A percentile compares a stretch with the other conserved stretches of the same genome.
These are phyloP conservation scores for Sarcophaga peregrina DNA, from an alignment of 1,140 invertebrate species.

Conservation along the genomic window DNA sequence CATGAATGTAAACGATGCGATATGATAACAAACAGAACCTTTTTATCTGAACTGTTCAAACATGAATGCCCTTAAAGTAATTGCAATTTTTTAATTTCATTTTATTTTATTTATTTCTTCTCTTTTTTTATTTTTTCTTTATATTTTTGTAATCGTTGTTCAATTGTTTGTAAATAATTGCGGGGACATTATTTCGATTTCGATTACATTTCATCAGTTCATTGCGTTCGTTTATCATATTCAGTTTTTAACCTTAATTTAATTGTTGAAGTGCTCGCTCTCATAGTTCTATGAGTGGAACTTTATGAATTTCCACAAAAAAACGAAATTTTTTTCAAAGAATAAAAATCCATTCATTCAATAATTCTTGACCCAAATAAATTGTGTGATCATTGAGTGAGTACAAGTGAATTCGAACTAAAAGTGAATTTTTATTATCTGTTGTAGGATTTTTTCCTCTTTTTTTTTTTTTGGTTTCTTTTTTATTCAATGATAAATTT, in stretches of 20 bases:
- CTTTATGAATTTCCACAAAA: background rate
- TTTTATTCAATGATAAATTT: background rate
- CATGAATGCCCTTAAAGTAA: too few species aligned
- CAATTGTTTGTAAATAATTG: constrained; percentile 1
- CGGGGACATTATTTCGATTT: background rate
- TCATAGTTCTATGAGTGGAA: background rate
- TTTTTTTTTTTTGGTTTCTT: background rate
- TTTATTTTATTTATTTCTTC: background rate
- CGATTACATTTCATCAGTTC: background rate
- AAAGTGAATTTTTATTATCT: constrained; percentile 4
- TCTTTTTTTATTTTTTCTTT: background rate
- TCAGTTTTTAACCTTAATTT: background rate
- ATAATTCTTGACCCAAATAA: constrained; percentile 25
- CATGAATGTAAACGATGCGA: too few species aligned
- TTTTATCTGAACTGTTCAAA: too few species aligned
- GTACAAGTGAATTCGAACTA: background rate
- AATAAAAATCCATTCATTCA: background rate
- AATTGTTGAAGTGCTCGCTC: background rate
- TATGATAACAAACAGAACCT: too few species aligned
- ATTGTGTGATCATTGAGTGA: background rate
- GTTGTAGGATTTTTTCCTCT: background rate
- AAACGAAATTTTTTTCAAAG: background rate
- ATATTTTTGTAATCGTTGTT: background rate
- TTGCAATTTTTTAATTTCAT: too few species aligned
- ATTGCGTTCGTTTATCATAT: background rate